These are phyloP conservation scores for Himalopsyche kuldschensis DNA, from an alignment of 2,888 invertebrate species.

Conservation along the genomic window DNA sequence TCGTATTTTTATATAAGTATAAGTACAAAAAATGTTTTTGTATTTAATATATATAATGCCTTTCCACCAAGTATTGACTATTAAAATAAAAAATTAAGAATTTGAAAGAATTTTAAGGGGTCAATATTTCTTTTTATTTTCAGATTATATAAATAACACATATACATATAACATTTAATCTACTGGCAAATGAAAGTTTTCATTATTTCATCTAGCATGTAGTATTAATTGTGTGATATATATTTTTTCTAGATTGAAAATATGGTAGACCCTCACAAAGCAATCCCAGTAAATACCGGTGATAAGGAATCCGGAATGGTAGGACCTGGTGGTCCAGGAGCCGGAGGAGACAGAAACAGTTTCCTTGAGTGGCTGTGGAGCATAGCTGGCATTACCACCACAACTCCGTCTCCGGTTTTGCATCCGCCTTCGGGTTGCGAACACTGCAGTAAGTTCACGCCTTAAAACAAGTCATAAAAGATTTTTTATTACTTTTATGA, in stretches of 20 bases:
- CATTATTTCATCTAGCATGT: too few relatives aligned
- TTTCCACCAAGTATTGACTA: too few relatives aligned
- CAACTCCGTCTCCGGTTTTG: conserved; percentile 43
- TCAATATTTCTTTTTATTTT: too few relatives aligned
- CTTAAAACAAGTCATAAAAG: conserved; percentile 31
- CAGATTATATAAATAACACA: too few relatives aligned
- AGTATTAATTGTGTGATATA: too few relatives aligned
- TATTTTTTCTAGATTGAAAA: neutral
- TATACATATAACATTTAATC: too few relatives aligned
- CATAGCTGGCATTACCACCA: conserved; percentile 44
- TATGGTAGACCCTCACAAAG: neutral
- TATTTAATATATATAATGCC: too few relatives aligned
- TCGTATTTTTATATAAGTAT: too few relatives aligned
- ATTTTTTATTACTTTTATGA: neutral
- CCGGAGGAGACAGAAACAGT: conserved; percentile 36
- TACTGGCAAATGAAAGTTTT: too few relatives aligned
- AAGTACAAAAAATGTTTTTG: too few relatives aligned
- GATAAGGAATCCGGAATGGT: neutral
- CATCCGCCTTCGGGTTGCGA: conserved; percentile 54
- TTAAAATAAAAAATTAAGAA: too few relatives aligned
- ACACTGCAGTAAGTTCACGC: conserved; percentile 56
- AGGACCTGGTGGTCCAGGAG: neutral
- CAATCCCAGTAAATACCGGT: neutral
- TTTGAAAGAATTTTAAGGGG: too few relatives aligned
- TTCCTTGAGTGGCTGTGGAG: conserved; percentile 54